These are phyloP conservation scores for Aplocera efformata DNA, from an alignment of 2,888 invertebrate species.

Conservation along the genomic window DNA sequence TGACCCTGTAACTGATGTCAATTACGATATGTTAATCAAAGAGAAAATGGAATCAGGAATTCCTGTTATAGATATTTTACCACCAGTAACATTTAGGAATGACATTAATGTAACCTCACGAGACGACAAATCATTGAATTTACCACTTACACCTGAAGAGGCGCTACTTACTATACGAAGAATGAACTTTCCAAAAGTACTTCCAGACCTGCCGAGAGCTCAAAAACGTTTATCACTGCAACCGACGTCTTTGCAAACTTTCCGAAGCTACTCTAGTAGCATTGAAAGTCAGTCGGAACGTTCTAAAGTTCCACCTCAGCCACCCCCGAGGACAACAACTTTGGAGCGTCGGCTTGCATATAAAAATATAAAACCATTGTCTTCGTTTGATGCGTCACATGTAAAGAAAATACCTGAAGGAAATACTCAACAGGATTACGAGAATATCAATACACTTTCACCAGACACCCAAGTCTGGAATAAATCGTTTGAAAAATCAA, in stretches of 20 bases:
- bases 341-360: conserved; percentile 80
- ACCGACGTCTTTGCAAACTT: conserved; percentile 69
- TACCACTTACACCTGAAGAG: conserved; percentile 83
- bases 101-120: conserved; percentile 89
- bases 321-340: conserved; percentile 88
- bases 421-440: conserved; percentile 49
- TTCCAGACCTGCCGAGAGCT: conserved; percentile 86
- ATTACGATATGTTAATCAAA: conserved; percentile 62
- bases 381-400: conserved; percentile 56
- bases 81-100: conserved; percentile 70
- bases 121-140: conserved; percentile 69
- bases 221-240: conserved; percentile 85
- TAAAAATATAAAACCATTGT: conserved; percentile 61
- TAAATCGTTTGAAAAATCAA: conserved; percentile 46
- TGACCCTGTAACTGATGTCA: conserved; percentile 83
- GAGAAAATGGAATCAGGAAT: conserved; percentile 47
- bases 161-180: conserved; percentile 86
- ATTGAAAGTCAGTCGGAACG: conserved; percentile 55
- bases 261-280: conserved; percentile 49
- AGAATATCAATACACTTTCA: conserved; percentile 60
- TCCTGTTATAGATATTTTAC: conserved; percentile 55
- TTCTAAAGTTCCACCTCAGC: conserved; percentile 82
- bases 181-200: conserved; percentile 90
- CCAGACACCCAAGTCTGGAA: conserved; percentile 35
- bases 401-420: conserved; percentile 46